These are phyloP conservation scores for Zaprionus ghesquierei DNA, from an alignment of 1,140 invertebrate genomes.

Conservation along the genomic window DNA sequence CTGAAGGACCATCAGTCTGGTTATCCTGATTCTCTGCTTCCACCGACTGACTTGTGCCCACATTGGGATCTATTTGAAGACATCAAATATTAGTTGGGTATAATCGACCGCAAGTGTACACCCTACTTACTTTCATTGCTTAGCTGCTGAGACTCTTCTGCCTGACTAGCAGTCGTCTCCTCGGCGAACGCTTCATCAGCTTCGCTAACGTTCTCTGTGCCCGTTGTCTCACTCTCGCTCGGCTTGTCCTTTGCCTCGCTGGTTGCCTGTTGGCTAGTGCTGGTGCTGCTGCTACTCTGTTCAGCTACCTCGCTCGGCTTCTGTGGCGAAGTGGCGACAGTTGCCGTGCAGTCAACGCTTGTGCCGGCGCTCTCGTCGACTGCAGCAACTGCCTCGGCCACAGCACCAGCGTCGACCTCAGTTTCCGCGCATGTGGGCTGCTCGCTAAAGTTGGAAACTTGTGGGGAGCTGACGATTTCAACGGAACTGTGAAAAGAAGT, in stretches of 20 bases:
- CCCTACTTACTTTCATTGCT: conserved; percentile 52
- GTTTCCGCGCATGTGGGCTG: conserved; percentile 86
- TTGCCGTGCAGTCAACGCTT: conserved; percentile 37
- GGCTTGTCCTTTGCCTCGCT: conserved; percentile 47
- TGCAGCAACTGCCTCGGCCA: conserved; percentile 26
- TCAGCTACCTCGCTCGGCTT: conserved; percentile 53
- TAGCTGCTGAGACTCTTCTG: conserved; percentile 58
- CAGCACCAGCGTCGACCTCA: conserved; percentile 49
- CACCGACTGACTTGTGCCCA: conserved; percentile 75
- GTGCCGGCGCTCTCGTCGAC: conserved; percentile 54
- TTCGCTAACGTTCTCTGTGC: conserved; percentile 51
- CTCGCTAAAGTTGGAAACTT: conserved; percentile 82
- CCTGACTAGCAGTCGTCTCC: conserved; percentile 53
- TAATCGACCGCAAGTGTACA: neutral
- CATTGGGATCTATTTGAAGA: conserved; percentile 57
- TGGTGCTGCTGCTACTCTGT: conserved; percentile 33
- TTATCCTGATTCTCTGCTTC: conserved; percentile 68
- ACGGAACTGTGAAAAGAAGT: conserved; percentile 86
- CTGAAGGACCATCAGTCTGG: conserved; percentile 62
- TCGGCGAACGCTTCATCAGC: conserved; percentile 73
- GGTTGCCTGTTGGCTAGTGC: conserved; percentile 26
- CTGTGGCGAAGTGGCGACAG: conserved; percentile 52
- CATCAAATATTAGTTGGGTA: neutral
- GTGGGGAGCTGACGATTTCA: conserved; percentile 95
- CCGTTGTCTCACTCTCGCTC: conserved; percentile 41